Percentiles rank a stretch among this genome's conserved stretches.
Evolutionary conservation across 2,113 vertebrate species (phyloP).

Genomic region (Tetrao urogallus): DNA sequence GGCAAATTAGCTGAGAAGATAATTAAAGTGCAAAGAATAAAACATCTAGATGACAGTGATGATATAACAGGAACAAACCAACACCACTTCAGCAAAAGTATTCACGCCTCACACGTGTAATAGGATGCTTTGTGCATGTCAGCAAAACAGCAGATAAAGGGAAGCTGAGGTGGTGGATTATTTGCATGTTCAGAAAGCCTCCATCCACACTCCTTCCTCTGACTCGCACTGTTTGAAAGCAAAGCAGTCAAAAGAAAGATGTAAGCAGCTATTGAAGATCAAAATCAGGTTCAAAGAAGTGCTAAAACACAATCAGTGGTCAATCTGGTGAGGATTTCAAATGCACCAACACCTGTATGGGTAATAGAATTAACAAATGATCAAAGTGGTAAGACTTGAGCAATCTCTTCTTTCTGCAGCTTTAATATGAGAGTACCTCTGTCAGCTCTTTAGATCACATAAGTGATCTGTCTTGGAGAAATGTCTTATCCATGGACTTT

Average conservation of each 20-base stretch:
- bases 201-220: not conserved
- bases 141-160: conserved; percentile 59
- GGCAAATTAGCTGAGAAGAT: conserved; percentile 69
- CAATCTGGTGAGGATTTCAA: conserved; percentile 43
- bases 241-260: conserved; percentile 53
- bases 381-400: not conserved
- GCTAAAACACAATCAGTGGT: conserved; percentile 45
- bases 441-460: not conserved
- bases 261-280: conserved; percentile 48
- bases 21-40: conserved; percentile 64
- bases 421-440: not conserved
- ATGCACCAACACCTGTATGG: not conserved
- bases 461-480: not conserved
- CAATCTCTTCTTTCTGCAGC: conserved; percentile 5
- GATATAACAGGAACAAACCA: conserved; percentile 58
- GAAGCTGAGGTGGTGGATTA: conserved; percentile 8
- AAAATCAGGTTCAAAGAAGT: conserved; percentile 49
- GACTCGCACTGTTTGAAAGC: conserved; percentile 46
- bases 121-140: conserved; percentile 31
- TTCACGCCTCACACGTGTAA: conserved; percentile 30
- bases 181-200: conserved; percentile 35
- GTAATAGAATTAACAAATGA: conserved; percentile 48
- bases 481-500: not conserved
- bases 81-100: conserved; percentile 40
- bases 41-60: conserved; percentile 41